phyloP scores from a whole-genome alignment of 2,113 vertebrate genomes.

The Mesitornis unicolor region DNA sequence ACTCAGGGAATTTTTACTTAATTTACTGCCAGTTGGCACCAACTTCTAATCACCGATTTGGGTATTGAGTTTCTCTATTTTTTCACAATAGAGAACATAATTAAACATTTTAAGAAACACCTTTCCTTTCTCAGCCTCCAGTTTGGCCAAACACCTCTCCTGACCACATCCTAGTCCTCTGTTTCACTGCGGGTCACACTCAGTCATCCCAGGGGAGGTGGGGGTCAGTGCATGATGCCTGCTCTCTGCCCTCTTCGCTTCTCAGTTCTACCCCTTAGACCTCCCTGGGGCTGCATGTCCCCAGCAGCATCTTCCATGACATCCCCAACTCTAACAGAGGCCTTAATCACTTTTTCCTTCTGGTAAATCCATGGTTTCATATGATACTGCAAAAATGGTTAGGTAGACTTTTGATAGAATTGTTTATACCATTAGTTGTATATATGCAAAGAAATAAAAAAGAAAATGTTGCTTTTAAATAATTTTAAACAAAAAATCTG shows the following conservation, averaged over 20 bases:
- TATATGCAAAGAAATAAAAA: not conserved
- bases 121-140: not conserved
- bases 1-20: not conserved
- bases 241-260: not conserved
- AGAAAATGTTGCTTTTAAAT: not conserved
- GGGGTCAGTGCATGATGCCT: rapidly evolving
- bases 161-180: not conserved
- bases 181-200: not conserved
- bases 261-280: not conserved
- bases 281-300: not conserved
- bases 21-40: not conserved
- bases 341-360: not conserved
- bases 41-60: not conserved
- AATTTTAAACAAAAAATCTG: not conserved
- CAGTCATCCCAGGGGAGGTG: not conserved
- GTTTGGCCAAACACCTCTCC: not conserved
- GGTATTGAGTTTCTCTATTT: no score
- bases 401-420: not conserved
- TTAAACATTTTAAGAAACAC: not conserved
- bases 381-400: not conserved
- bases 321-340: not conserved
- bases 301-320: not conserved
- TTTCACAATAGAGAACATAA: not conserved
- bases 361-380: not conserved
- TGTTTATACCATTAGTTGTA: not conserved